Base-by-base conservation (phyloP, 23 tunicate genomes). In the Styela clava region DNA sequence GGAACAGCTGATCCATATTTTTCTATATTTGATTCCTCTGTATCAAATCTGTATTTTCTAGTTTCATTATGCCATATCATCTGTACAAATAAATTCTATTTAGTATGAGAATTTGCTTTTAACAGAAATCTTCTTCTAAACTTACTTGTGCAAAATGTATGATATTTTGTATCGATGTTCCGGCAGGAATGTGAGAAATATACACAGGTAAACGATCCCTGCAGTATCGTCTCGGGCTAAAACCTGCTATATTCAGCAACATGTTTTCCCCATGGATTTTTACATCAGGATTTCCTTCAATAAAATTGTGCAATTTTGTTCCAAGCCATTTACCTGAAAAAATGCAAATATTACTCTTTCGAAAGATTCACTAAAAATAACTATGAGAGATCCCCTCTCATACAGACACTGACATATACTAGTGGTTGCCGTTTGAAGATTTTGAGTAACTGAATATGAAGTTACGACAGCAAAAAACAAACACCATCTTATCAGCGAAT, bases 121-220 rank as follows among this genome's bases (percentile, higher is more conserved):
- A 25, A 69, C 20, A 22, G 74, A 61, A 27, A 69, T 69, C n/a
- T 63, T 83, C 83, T n/a, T 63, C 26, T 1, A 24, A 27, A 24
- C 30, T 24, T 87, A 93, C 85, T 71, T 93, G 98, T 25, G 89
- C 82, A 87, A 87, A 93, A 62, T 93, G 98, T 23, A 87, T 65
- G 78, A 93, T 84, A 77, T 87, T 93, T 69, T 74, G 89, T 16
- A 85, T 77, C 22, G 98, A 93, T 26, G 98, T 93, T 2, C 93
- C 92, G 62, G 94, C 85, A 3, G 98, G 98, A 51, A 78, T 82
- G 77, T 93, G 98, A 22, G 98, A 83, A 25, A 64, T 1, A 78
- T 93, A 93, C 12, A 93, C 84, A 0, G 98, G 89, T 2, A 93
- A 35, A 21, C 92, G 62, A 5, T 91, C 74, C 51, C 27, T 24